Conservation (phyloP, 2,888 invertebrate genomes). For the Poecilobothrus nobilitatus region DNA sequence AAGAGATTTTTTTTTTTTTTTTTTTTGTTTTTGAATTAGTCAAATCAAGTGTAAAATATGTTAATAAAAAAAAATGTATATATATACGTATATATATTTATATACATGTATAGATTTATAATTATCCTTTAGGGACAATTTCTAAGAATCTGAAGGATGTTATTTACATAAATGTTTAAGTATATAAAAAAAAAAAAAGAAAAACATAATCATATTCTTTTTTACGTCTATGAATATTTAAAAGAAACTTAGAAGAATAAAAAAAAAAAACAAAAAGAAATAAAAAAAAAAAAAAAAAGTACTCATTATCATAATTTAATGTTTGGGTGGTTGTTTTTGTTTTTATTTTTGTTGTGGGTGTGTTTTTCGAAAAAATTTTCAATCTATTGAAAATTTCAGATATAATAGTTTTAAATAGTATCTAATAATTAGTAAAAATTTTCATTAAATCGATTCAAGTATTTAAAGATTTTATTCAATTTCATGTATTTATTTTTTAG, state of each 20-base stretch:
- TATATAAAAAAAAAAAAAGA: too few species aligned
- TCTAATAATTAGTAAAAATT: too few species aligned
- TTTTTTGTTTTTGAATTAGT: neutral
- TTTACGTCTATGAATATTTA: neutral
- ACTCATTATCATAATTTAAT: neutral
- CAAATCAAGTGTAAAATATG: neutral
- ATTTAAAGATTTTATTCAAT: too few species aligned
- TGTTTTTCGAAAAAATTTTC: too few species aligned
- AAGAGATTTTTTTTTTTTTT: neutral
- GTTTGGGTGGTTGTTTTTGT: too few species aligned
- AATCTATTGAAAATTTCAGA: too few species aligned
- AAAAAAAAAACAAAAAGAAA: neutral
- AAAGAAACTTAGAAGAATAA: neutral
- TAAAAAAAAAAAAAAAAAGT: neutral
- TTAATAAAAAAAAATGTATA: too few species aligned
- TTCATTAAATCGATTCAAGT: too few species aligned
- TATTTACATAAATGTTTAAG: neutral
- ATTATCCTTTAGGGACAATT: neutral
- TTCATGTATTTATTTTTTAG: too few species aligned
- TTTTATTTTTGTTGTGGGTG: too few species aligned
- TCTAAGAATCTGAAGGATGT: neutral
- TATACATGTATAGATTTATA: neutral
- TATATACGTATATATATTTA: neutral
- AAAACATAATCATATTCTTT: too few species aligned
- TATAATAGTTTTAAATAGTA: too few species aligned